These are phyloP conservation scores for Lepidurus packardi DNA, from an alignment of 1,140 invertebrate genomes.

Conservation along the genomic window DNA sequence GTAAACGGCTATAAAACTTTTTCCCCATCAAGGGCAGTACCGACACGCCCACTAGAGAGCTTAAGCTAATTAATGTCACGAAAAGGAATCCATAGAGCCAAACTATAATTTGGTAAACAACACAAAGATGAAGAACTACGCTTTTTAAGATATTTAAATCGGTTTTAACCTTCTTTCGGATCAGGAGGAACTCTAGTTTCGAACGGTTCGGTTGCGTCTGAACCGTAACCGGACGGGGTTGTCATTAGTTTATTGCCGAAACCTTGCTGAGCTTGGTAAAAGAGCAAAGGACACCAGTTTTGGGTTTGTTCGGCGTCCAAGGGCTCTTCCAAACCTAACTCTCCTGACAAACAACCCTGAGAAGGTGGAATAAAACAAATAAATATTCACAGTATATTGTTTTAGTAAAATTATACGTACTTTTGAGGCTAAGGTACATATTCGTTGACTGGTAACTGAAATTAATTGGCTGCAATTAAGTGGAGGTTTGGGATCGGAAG, in stretches of 20 bases:
- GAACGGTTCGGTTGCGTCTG: background rate
- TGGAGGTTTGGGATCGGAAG: background rate
- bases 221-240: background rate
- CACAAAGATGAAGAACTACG: background rate
- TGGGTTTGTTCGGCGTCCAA: background rate
- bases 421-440: background rate
- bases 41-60: slow-evolving; percentile 55
- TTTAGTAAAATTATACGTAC: too few species aligned
- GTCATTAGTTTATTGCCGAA: background rate
- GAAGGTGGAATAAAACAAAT: background rate
- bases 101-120: slow-evolving; percentile 44
- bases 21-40: slow-evolving; percentile 58
- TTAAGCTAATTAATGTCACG: slow-evolving; percentile 58
- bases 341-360: background rate
- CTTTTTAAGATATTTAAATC: background rate
- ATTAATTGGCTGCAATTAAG: background rate
- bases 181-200: background rate
- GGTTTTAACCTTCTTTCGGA: background rate
- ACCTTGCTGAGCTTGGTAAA: slow-evolving; percentile 5
- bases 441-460: background rate
- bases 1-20: slow-evolving; percentile 53
- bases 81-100: slow-evolving; percentile 58
- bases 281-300: slow-evolving; percentile 1
- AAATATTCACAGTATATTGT: background rate
- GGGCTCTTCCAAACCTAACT: background rate